phyloP scores from a whole-genome alignment of 2,888 invertebrate species.

The Trissoscelio sp. region DNA sequence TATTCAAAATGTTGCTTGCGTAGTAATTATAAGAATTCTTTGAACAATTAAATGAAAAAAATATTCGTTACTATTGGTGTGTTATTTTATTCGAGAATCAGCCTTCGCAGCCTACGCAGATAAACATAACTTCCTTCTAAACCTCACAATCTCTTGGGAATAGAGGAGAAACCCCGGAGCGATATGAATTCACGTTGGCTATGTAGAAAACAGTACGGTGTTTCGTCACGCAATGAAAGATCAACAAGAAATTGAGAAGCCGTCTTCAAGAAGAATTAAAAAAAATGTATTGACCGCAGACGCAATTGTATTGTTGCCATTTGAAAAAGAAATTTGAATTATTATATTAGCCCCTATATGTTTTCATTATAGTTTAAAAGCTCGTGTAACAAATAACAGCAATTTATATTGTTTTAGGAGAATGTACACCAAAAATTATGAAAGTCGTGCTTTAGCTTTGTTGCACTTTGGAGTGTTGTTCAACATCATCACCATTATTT shows the following conservation, averaged over 20 bases:
- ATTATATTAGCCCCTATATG: conserved; percentile 9
- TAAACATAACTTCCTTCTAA: conserved; percentile 38
- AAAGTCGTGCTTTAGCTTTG: no score
- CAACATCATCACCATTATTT: no score
- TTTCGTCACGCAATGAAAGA: conserved; percentile 46
- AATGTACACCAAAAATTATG: neutral
- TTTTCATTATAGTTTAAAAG: conserved; percentile 12
- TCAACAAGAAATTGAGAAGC: conserved; percentile 33
- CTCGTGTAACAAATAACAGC: neutral
- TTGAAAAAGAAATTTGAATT: neutral
- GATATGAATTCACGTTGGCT: conserved; percentile 22
- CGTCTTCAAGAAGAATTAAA: conserved; percentile 11
- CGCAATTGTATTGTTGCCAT: conserved; percentile 4
- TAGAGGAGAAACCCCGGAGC: conserved; percentile 23
- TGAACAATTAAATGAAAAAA: conserved; percentile 12
- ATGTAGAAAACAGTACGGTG: conserved; percentile 30
- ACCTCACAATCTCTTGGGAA: conserved; percentile 29
- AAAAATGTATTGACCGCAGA: conserved; percentile 2
- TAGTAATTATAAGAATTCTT: neutral
- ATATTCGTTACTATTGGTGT: neutral
- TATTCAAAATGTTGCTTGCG: neutral
- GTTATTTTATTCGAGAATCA: conserved; percentile 4
- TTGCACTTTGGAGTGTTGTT: no score
- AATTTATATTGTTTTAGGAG: conserved; percentile 4
- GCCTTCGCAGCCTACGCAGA: conserved; percentile 8